Base-by-base conservation (phyloP, 2,113 vertebrate species). In the Porphyrio hochstetteri region DNA sequence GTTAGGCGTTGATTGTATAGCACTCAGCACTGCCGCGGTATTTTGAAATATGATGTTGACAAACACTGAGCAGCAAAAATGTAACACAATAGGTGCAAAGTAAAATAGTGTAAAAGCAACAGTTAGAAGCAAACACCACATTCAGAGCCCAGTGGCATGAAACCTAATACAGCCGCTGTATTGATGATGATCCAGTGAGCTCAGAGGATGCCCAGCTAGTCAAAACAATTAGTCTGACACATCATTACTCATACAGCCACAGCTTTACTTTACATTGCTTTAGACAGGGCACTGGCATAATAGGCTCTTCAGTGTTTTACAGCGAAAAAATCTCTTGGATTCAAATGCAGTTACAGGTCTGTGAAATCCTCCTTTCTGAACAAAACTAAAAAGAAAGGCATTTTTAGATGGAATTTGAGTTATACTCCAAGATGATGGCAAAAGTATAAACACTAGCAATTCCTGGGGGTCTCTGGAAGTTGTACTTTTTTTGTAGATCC, bases 181-280 rank as follows among this genome's bases (percentile, higher is more conserved):
- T 85, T 92, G 75, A 81, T 92, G 75, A 81, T 86, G 93, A 97
- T 81, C 78, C 92, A 92, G 90, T 2, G 48, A 96, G 86, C 85
- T 84, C 92, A 88, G 88, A 91, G 94, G 88, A 90, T 96, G 86
- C 91, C 90, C 93, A 75, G 91, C 91, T 93, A 92, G 87, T 82
- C 92, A 95, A 86, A 93, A 89, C 92, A 97, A 96, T 94, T 96
- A 90, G 81, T 64, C 75, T 96, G 92, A 95, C 94, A 92, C 90
- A 87, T 92, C 83, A 88, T 96, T 96, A 95, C 93, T 96, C 91
- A 95, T 61, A 80, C 48, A 78, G 92, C 71, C 95, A 82, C 68
- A 85, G 90, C 93, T 91, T 95, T 87, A 52, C 82, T 92, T 78
- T 36, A 21, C 83, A 71, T 82, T 90, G 71, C 82, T 88, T 92